Evolutionary conservation across 2,797 vertebrate genomes (phyloP).

Genomic region (Sebastes wilsoni): DNA sequence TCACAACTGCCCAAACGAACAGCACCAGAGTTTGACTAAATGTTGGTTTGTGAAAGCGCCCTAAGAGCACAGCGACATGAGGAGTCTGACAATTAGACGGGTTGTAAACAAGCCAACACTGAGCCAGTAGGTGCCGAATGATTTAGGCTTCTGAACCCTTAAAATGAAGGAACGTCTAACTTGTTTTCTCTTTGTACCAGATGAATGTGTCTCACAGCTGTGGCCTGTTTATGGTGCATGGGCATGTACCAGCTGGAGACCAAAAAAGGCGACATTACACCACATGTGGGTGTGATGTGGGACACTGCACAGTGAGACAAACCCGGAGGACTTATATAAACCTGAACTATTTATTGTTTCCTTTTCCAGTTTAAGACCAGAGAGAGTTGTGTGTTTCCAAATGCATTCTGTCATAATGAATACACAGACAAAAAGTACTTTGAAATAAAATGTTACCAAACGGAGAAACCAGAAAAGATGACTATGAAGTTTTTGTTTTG

Average conservation of each 20-base stretch:
- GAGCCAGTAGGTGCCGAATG: background rate
- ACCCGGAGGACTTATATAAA: background rate
- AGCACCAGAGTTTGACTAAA: too few relatives aligned
- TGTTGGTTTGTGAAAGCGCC: too few relatives aligned
- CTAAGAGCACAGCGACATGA: background rate
- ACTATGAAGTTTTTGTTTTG: conserved; percentile 1
- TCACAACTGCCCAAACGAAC: too few relatives aligned
- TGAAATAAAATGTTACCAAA: background rate
- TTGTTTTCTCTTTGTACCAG: background rate
- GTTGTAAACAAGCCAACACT: background rate
- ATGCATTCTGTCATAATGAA: background rate
- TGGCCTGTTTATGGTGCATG: background rate
- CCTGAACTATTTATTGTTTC: background rate
- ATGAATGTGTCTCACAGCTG: background rate
- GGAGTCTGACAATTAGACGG: background rate
- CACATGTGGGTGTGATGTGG: background rate
- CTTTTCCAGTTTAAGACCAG: background rate
- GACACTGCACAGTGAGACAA: background rate
- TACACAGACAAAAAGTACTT: background rate
- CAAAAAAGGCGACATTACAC: background rate
- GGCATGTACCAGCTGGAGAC: background rate
- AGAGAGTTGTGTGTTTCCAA: background rate
- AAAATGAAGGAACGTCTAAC: background rate
- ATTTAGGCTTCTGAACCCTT: background rate
- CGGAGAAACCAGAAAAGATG: background rate